Percentiles rank a stretch among this genome's conserved stretches.
phyloP scores from a whole-genome alignment of 2,113 vertebrate species.

The Rhegmatorhina hoffmannsi region DNA sequence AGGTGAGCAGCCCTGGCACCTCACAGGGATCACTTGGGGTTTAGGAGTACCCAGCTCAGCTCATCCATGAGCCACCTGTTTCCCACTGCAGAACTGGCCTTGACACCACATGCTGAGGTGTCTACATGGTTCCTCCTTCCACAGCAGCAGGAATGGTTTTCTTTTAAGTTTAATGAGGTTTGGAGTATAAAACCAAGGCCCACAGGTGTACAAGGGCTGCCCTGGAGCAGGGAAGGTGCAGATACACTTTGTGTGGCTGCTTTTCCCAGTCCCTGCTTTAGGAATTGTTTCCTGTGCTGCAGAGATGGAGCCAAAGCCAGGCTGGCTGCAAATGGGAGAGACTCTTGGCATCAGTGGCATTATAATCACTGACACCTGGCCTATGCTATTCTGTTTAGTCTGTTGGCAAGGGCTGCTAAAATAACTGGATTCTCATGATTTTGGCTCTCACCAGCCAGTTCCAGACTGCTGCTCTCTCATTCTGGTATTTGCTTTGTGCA shows the following conservation, averaged over 20 bases:
- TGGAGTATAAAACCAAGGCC: accelerated
- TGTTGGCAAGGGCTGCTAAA: constrained; percentile 15
- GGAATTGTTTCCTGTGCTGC: neutral
- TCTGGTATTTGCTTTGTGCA: neutral
- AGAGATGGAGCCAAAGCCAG: neutral
- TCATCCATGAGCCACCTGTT: neutral
- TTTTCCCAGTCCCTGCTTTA: neutral
- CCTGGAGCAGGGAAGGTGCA: neutral
- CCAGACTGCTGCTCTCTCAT: constrained; percentile 16
- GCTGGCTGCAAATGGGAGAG: neutral
- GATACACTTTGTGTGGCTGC: neutral
- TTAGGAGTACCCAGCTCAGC: neutral
- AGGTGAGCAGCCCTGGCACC: neutral
- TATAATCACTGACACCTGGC: constrained; percentile 56
- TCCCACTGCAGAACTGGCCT: neutral
- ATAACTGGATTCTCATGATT: constrained; percentile 28
- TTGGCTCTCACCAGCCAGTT: constrained; percentile 12
- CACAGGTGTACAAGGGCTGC: neutral
- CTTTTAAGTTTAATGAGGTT: neutral
- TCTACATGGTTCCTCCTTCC: neutral
- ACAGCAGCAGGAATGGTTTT: accelerated
- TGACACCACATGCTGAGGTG: accelerated
- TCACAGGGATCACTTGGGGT: neutral
- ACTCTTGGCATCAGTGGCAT: constrained; percentile 27
- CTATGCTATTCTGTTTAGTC: neutral